Percentiles rank a stretch among this genome's conserved stretches.
Evolutionary conservation across 2,113 vertebrate species (phyloP).

Genomic region (Myrmecobius fasciatus): DNA sequence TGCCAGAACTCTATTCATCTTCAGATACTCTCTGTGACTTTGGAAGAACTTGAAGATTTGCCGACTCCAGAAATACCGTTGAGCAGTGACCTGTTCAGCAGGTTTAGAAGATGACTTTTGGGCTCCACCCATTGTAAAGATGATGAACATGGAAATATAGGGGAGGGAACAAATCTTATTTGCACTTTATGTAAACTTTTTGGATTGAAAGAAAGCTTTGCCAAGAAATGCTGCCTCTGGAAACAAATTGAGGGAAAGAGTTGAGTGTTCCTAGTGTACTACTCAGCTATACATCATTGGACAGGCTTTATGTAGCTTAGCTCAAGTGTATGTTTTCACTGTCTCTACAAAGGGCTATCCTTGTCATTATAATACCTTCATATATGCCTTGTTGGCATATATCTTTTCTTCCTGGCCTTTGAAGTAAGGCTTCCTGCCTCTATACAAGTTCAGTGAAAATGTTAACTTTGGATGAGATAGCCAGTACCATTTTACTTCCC

Average conservation of each 20-base stretch:
- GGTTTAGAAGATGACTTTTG: slow-evolving; percentile 70
- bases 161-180: slow-evolving; percentile 75
- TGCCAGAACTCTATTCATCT: slow-evolving; percentile 65
- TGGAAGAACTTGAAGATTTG: slow-evolving; percentile 74
- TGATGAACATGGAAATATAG: slow-evolving; percentile 58
- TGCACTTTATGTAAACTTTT: slow-evolving; percentile 84
- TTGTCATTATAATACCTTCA: slow-evolving; percentile 52
- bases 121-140: slow-evolving; percentile 66
- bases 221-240: slow-evolving; percentile 61
- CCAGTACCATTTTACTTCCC: slow-evolving; percentile 24
- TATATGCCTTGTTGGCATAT: slow-evolving; percentile 47
- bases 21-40: slow-evolving; percentile 75
- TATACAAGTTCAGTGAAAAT: slow-evolving; percentile 49
- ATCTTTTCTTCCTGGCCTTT: slow-evolving; percentile 38
- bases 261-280: slow-evolving; percentile 68
- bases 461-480: slow-evolving; percentile 38
- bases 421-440: slow-evolving; percentile 31
- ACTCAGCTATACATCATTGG: slow-evolving; percentile 67
- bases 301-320: slow-evolving; percentile 61
- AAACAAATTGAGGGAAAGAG: slow-evolving; percentile 67
- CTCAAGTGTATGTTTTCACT: slow-evolving; percentile 48
- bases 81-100: slow-evolving; percentile 61
- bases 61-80: slow-evolving; percentile 59
- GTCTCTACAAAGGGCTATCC: slow-evolving; percentile 71
- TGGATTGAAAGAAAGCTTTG: slow-evolving; percentile 75